Percentiles rank a stretch among this genome's conserved stretches.
phyloP scores from a whole-genome alignment of 2,113 vertebrate genomes.

The Pelvicachromis taeniatus region DNA sequence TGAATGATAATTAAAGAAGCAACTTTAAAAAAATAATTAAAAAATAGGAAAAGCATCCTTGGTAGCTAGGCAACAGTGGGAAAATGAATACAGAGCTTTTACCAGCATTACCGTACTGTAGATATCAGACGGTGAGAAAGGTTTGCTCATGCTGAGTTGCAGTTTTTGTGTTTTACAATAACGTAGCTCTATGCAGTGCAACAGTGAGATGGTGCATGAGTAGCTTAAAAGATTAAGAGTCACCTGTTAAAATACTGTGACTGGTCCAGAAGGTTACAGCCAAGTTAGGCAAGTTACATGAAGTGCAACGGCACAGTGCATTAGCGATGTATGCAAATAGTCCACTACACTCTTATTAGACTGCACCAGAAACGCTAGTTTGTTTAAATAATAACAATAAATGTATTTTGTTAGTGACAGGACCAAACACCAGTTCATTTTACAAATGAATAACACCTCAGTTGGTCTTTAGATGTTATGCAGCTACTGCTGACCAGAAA shows the following conservation, averaged over 20 bases:
- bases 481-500: no score
- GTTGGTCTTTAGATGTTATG: no score
- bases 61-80: background rate
- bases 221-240: background rate
- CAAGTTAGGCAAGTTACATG: background rate
- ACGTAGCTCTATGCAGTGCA: background rate
- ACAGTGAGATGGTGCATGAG: background rate
- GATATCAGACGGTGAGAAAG: background rate
- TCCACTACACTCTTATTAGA: background rate
- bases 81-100: background rate
- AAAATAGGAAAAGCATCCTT: background rate
- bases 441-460: background rate
- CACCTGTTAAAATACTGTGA: background rate
- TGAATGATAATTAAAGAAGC: background rate
- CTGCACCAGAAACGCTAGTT: background rate
- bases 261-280: background rate
- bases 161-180: background rate
- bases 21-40: background rate
- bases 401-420: background rate
- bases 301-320: background rate
- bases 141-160: background rate
- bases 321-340: background rate
- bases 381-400: background rate
- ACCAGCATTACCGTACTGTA: background rate
- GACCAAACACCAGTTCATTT: background rate